phyloP scores from a whole-genome alignment of 2,113 vertebrate genomes.

The Nestor notabilis region DNA sequence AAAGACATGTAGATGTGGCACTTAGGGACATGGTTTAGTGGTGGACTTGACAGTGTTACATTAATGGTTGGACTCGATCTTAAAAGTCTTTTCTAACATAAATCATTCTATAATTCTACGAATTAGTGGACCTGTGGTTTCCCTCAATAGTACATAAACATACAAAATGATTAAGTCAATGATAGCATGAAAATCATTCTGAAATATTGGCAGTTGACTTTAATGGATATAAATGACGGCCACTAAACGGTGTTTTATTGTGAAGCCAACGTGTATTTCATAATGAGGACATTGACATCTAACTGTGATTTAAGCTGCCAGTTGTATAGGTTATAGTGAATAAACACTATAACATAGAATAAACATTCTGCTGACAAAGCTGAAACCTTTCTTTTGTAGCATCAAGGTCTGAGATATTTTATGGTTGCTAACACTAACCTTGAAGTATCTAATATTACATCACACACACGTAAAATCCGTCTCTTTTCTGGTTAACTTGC shows the following conservation, averaged over 20 bases:
- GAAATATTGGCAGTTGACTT: slow-evolving; percentile 17
- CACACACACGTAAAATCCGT: not conserved
- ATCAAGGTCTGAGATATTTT: not conserved
- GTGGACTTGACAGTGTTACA: accelerated
- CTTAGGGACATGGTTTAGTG: not conserved
- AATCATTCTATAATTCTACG: not conserved
- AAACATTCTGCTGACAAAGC: not conserved
- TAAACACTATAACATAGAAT: no score
- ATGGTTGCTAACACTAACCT: not conserved
- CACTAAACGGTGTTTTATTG: slow-evolving; percentile 9
- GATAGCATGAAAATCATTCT: slow-evolving; percentile 10
- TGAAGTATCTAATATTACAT: not conserved
- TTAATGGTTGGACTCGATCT: accelerated
- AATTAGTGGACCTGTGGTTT: not conserved
- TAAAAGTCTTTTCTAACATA: not conserved
- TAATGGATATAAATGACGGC: slow-evolving; percentile 30
- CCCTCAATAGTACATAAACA: not conserved
- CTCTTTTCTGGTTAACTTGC: not conserved
- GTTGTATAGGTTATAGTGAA: not conserved
- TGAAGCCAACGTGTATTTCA: not conserved
- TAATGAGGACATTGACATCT: not conserved
- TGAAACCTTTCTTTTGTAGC: not conserved
- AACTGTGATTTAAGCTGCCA: not conserved
- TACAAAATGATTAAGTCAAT: not conserved
- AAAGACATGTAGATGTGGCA: not conserved